phyloP scores from a whole-genome alignment of 2,797 vertebrate species.

The Enoplosus armatus region DNA sequence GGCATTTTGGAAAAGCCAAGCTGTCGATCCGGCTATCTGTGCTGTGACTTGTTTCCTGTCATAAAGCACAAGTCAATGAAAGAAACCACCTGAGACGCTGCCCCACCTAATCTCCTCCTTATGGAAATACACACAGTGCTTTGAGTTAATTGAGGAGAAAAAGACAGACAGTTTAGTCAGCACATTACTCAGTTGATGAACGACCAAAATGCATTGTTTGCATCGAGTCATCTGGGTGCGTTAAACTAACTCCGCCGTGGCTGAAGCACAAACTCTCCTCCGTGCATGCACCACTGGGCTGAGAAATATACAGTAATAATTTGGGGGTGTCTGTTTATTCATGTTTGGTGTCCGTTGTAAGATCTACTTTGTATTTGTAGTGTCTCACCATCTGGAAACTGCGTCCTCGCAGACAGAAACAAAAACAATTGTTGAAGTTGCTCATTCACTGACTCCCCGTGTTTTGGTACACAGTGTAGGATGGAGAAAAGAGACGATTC shows the following conservation, averaged over 20 bases:
- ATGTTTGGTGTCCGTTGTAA: conserved; percentile 36
- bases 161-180: conserved; percentile 66
- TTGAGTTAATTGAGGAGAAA: conserved; percentile 71
- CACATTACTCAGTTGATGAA: conserved; percentile 72
- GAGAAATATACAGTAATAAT: conserved; percentile 52
- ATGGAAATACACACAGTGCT: conserved; percentile 52
- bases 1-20: conserved; percentile 49
- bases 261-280: conserved; percentile 30
- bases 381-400: conserved; percentile 52
- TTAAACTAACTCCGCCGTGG: conserved; percentile 33
- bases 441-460: conserved; percentile 13
- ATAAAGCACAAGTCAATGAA: conserved; percentile 57
- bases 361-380: conserved; percentile 46
- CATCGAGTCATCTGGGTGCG: conserved; percentile 41
- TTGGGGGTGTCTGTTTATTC: conserved; percentile 55
- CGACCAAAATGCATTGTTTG: conserved; percentile 56
- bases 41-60: conserved; percentile 60
- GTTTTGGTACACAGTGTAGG: neutral
- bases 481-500: neutral
- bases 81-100: conserved; percentile 63
- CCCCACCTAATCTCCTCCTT: conserved; percentile 56
- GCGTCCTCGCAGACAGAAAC: conserved; percentile 30
- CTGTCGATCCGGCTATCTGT: conserved; percentile 38
- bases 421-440: conserved; percentile 29
- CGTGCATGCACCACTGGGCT: conserved; percentile 24